Evolutionary conservation across 2,113 vertebrate species (phyloP).

Genomic region (Narcine bancroftii): DNA sequence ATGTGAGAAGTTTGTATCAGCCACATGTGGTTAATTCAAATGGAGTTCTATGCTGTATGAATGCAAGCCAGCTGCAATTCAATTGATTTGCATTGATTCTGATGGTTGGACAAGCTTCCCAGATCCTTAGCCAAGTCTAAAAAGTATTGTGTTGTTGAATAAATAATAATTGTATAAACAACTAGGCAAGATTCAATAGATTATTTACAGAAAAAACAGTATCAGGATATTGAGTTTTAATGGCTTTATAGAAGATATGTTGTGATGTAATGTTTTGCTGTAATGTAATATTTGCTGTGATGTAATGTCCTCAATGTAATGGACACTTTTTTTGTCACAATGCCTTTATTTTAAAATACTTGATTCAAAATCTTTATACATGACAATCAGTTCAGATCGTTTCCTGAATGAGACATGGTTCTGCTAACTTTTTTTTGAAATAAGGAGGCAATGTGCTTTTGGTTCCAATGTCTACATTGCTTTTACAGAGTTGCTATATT

Average conservation of each 20-base stretch:
- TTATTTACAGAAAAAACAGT: not conserved
- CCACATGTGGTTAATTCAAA: slow-evolving; percentile 33
- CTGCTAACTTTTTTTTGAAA: not conserved
- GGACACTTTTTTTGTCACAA: not conserved
- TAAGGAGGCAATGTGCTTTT: not conserved
- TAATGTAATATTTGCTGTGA: not conserved
- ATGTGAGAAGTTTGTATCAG: slow-evolving; percentile 20
- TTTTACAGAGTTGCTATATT: not conserved
- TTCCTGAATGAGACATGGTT: not conserved
- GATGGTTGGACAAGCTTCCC: not conserved
- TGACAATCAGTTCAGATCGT: not conserved
- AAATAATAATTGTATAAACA: slow-evolving; percentile 22
- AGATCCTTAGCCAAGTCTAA: not conserved
- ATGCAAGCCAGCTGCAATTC: slow-evolving; percentile 12
- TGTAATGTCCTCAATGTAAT: not conserved
- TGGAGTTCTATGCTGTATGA: slow-evolving; percentile 24
- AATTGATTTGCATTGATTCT: slow-evolving; percentile 35
- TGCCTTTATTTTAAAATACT: not conserved
- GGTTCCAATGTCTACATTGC: not conserved
- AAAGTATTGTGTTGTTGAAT: not conserved
- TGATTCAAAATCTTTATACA: not conserved
- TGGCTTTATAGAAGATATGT: not conserved
- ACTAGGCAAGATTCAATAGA: not conserved
- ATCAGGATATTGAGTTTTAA: not conserved
- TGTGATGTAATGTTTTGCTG: not conserved